These are phyloP conservation scores for Callochromis pleurospilus DNA, from an alignment of 2,113 vertebrate genomes.

Conservation along the genomic window DNA sequence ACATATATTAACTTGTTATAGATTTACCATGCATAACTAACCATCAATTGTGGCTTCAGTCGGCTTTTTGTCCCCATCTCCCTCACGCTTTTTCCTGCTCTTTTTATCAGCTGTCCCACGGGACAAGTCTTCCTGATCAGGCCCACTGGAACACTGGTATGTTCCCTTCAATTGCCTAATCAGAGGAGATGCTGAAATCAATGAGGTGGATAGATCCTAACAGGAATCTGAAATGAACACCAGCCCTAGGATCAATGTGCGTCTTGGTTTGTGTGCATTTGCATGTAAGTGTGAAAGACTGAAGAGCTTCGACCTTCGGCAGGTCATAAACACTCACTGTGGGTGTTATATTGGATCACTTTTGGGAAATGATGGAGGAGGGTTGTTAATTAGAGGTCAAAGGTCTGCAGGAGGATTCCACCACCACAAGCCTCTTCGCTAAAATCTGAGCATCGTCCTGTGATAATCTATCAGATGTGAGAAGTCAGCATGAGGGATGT, in stretches of 20 bases:
- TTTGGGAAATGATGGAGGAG: constrained; percentile 38
- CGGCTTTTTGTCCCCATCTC: background rate
- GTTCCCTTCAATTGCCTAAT: constrained; percentile 73
- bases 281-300: background rate
- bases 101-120: constrained; percentile 25
- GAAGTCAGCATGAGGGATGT: constrained; percentile 8
- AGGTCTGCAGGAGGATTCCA: background rate
- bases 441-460: constrained; percentile 4
- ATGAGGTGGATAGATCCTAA: constrained; percentile 72
- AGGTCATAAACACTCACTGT: constrained; percentile 9
- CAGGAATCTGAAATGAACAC: constrained; percentile 80
- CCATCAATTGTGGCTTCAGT: background rate
- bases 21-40: background rate
- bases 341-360: constrained; percentile 6
- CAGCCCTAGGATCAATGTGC: constrained; percentile 63
- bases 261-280: constrained; percentile 19
- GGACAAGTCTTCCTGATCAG: constrained; percentile 54
- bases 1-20: background rate
- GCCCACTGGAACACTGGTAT: constrained; percentile 38
- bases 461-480: constrained; percentile 26
- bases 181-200: constrained; percentile 76
- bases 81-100: background rate
- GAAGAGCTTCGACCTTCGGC: constrained; percentile 48
- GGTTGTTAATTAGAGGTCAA: constrained; percentile 38
- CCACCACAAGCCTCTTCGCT: constrained; percentile 28